Evolutionary conservation across 64 coral and sea anemone genomes (phyloP).

Genomic region (Stichodactyla mertensii): DNA sequence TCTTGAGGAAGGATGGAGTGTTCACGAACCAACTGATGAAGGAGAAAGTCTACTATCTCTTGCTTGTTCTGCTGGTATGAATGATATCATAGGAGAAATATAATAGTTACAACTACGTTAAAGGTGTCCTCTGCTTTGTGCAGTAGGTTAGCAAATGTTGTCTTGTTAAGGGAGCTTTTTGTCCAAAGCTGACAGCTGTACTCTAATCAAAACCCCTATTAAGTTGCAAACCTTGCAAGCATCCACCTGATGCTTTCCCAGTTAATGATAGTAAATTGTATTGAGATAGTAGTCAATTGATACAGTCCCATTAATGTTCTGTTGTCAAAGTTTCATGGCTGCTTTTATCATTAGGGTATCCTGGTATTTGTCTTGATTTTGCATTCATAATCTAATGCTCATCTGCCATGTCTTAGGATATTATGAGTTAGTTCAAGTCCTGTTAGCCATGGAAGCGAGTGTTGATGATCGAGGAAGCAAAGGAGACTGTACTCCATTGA

Average conservation of each 20-base stretch:
- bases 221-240: background rate
- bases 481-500: constrained; percentile 94
- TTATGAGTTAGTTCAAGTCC: constrained; percentile 92
- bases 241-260: background rate
- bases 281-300: no score
- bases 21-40: constrained; percentile 98
- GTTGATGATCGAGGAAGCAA: constrained; percentile 98
- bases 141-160: background rate
- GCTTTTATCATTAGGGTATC: no score
- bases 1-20: constrained; percentile 97
- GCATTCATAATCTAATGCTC: background rate
- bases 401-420: constrained; percentile 41
- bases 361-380: background rate
- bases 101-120: no score
- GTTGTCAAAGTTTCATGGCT: no score
- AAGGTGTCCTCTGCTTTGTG: background rate
- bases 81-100: background rate
- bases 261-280: background rate
- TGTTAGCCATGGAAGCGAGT: constrained; percentile 93
- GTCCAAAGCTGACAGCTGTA: no score
- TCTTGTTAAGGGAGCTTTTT: no score
- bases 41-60: constrained; percentile 95
- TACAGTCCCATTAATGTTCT: no score
- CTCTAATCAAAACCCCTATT: no score
- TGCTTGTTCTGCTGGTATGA: constrained; percentile 92